phyloP scores from a whole-genome alignment of 2,113 vertebrate genomes.

The Zootoca vivipara region DNA sequence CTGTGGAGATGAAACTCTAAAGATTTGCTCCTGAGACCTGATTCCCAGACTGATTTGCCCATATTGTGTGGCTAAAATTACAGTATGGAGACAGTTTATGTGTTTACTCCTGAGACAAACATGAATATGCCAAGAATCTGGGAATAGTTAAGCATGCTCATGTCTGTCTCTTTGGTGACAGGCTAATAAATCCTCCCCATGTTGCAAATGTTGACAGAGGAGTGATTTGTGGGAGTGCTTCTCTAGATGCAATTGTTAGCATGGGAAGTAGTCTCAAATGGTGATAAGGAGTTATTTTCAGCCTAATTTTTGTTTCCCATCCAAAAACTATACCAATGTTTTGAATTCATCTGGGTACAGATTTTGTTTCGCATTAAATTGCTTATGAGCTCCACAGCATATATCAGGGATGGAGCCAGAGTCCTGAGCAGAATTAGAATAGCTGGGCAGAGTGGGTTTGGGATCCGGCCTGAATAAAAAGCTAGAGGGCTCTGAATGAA shows the following conservation, averaged over 20 bases:
- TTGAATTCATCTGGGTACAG: not conserved
- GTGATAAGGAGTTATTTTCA: not conserved
- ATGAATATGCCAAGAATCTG: not conserved
- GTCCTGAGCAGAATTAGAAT: not conserved
- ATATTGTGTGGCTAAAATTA: not conserved
- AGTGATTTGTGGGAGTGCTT: not conserved
- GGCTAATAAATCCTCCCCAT: conserved; percentile 17
- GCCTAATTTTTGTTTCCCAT: not conserved
- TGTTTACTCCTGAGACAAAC: conserved; percentile 17
- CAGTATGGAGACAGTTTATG: not conserved
- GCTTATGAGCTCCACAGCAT: not conserved
- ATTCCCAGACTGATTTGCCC: conserved; percentile 2
- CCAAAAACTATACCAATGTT: not conserved
- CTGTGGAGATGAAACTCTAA: not conserved
- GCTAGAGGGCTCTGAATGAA: not conserved
- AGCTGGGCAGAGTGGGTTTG: no score
- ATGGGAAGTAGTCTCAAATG: not conserved
- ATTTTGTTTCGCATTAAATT: not conserved
- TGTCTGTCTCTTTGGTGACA: not conserved
- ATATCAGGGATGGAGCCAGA: not conserved
- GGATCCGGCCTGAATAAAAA: no score
- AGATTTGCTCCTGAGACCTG: not conserved
- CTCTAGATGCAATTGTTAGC: not conserved
- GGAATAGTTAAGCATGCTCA: not conserved
- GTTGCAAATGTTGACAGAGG: not conserved